Base-by-base conservation (phyloP, 2,113 vertebrate genomes). In the Oncorhynchus clarkii region DNA sequence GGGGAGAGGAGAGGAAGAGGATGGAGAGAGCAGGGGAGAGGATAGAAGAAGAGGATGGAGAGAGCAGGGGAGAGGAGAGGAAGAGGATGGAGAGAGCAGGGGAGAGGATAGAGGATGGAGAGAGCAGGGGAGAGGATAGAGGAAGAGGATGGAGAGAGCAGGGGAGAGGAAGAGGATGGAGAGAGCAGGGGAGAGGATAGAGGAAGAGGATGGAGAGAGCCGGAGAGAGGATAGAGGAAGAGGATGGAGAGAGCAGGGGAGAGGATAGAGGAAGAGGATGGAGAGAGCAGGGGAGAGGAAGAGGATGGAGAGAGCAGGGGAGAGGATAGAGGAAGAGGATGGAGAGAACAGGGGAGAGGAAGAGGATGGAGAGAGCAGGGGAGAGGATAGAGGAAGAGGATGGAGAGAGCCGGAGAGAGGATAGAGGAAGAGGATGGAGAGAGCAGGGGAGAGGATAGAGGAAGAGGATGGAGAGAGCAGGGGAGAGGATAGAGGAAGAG, bases 241-340 rank as follows among this genome's bases (percentile, higher is more conserved):
- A 69, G 75, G 71, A 54, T 57, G 7, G 72, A 78, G 57, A 20
- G 71, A 74, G n/a, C 87, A 89, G 1, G 80, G 5, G 81, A 51
- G 48, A 3, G 48, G 48, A 27, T 27, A 27, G 7, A 39, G 34
- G 34, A 39, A 7, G 18, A 69, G 76, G 72, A 54, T 57, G 34
- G 72, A 78, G 57, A 20, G 69, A 74, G n/a, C 87, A 89, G 1
- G 80, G 8, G 82, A 51, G 49, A 3, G 34, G 34, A 39, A 7
- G n/a, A 69, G 77, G 72, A 54, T 57, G 6, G 72, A 78, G 49
- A 20, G 68, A 74, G n/a, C 86, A 89, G 1, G 80, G 8, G 82
- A 51, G 12, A 1, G 49, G 49, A 31, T 4, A 5, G 7, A 39
- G 34, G 34, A 39, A 7, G n/a, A 69, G 77, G 72, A 54, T 57